These are phyloP conservation scores for Hemichromis elongatus DNA, from an alignment of 2,113 vertebrate genomes.

Conservation along the genomic window DNA sequence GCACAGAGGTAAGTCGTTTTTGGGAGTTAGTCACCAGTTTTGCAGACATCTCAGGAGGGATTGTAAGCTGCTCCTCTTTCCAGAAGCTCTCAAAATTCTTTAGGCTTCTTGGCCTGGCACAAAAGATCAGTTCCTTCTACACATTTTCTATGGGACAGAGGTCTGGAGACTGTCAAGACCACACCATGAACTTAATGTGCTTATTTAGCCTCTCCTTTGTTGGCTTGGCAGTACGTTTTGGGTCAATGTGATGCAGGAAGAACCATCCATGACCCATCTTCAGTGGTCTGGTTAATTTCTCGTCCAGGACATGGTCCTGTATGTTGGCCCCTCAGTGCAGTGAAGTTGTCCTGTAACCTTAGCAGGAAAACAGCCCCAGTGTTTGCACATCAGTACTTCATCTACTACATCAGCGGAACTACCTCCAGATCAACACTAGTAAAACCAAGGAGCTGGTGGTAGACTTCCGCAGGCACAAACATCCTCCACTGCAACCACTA, in stretches of 20 bases:
- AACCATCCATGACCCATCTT: background rate
- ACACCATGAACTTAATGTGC: background rate
- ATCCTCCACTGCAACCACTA: too few relatives aligned
- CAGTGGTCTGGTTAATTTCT: background rate
- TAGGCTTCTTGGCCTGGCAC: background rate
- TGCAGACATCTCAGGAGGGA: too few relatives aligned
- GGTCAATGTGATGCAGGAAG: background rate
- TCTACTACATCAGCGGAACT: too few relatives aligned
- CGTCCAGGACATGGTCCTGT: too few relatives aligned
- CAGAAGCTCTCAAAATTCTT: too few relatives aligned
- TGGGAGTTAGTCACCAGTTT: too few relatives aligned
- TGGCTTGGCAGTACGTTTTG: background rate
- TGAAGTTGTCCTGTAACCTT: background rate
- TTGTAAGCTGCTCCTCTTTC: too few relatives aligned
- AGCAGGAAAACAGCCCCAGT: background rate
- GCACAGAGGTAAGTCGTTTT: too few relatives aligned
- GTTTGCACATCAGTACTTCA: fast-evolving
- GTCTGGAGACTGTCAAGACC: background rate
- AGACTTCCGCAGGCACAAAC: too few relatives aligned
- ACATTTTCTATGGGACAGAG: background rate
- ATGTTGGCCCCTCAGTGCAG: background rate
- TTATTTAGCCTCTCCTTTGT: background rate
- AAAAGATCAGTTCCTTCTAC: background rate
- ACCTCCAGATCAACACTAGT: too few relatives aligned
- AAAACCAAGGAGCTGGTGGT: too few relatives aligned